A percentile compares a stretch with the other conserved stretches of the same genome.
These are phyloP conservation scores for Eumaeus atala DNA, from an alignment of 1,140 invertebrate species.

Conservation along the genomic window DNA sequence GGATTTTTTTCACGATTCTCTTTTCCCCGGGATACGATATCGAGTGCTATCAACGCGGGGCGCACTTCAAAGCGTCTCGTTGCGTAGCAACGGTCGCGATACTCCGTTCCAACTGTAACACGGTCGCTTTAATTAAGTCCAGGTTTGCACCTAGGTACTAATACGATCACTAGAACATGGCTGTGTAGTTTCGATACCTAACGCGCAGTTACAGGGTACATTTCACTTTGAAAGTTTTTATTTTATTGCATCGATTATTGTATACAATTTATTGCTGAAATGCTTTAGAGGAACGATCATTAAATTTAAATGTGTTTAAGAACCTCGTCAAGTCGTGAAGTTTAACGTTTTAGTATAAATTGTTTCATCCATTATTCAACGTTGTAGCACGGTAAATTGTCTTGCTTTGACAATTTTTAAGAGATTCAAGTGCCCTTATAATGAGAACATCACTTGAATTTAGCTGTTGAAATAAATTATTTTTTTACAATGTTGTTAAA, in stretches of 20 bases:
- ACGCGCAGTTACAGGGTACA: not conserved
- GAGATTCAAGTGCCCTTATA: conserved; percentile 2
- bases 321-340: conserved; percentile 5
- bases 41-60: conserved; percentile 29
- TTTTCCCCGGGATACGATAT: conserved; percentile 27
- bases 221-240: conserved; percentile 9
- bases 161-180: conserved; percentile 30
- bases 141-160: conserved; percentile 33
- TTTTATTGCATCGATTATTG: conserved; percentile 14
- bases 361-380: conserved; percentile 3
- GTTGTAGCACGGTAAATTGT: conserved; percentile 1
- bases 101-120: conserved; percentile 31
- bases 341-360: conserved; percentile 10
- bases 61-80: conserved; percentile 43
- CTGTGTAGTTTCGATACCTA: conserved; percentile 6
- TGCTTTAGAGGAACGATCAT: conserved; percentile 13
- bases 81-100: conserved; percentile 35
- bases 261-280: conserved; percentile 18
- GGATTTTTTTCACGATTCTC: conserved; percentile 28
- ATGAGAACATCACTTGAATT: not conserved
- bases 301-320: conserved; percentile 17
- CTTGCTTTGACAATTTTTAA: not conserved
- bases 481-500: no score
- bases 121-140: conserved; percentile 41
- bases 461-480: no score